phyloP scores from a whole-genome alignment of 2,888 invertebrate species.

The Acrocera orbiculus region DNA sequence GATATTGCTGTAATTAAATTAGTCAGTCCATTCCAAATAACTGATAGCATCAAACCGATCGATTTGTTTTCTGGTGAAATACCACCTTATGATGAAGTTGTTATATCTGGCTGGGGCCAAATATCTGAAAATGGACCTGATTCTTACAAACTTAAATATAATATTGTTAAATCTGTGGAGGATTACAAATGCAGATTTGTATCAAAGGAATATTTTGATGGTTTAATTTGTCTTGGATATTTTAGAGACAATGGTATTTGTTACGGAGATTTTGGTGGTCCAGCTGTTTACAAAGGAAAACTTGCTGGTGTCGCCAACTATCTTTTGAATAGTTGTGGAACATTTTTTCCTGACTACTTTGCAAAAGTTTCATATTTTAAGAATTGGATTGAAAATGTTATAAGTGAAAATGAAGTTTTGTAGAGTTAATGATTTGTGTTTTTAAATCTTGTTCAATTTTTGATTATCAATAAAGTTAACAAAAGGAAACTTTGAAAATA shows the following conservation, averaged over 20 bases:
- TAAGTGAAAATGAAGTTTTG: too few relatives aligned
- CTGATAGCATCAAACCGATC: constrained; percentile 16
- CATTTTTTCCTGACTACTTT: constrained; percentile 22
- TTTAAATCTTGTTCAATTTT: too few relatives aligned
- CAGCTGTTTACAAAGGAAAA: constrained; percentile 19
- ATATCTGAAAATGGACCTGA: constrained; percentile 14
- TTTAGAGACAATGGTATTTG: constrained; percentile 19
- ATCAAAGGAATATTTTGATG: background rate
- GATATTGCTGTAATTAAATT: constrained; percentile 22
- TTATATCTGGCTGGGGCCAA: constrained; percentile 23
- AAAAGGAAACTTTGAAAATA: too few relatives aligned
- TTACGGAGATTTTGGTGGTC: constrained; percentile 25
- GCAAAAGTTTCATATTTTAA: constrained; percentile 16
- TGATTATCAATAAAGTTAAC: too few relatives aligned
- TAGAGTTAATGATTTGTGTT: too few relatives aligned
- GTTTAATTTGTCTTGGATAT: constrained; percentile 17
- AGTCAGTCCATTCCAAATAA: constrained; percentile 16
- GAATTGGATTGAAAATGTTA: constrained; percentile 21
- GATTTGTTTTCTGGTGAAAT: constrained; percentile 16
- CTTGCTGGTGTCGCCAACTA: constrained; percentile 24
- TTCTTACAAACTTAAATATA: constrained; percentile 18
- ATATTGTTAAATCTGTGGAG: constrained; percentile 2
- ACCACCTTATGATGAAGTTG: constrained; percentile 15
- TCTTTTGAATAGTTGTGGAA: constrained; percentile 19
- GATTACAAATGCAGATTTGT: background rate